Base-by-base conservation (phyloP, 2,113 vertebrate genomes). In the Rhizomys pruinosus region DNA sequence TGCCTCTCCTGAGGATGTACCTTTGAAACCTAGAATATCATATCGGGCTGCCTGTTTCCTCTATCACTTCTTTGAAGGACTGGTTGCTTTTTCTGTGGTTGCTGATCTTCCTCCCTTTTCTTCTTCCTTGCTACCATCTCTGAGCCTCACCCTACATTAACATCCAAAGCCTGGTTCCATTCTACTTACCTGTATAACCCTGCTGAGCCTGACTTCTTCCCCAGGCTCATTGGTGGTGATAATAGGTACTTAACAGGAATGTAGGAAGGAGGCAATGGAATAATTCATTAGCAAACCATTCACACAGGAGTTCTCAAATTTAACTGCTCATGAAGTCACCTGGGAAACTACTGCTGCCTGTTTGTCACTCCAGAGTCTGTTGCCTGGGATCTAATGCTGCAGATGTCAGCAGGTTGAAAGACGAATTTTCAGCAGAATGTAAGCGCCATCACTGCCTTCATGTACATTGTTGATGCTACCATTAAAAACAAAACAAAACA, bases 231-330 rank as follows among this genome's bases (percentile, higher is more conserved):
- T 68, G 37, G 10, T 66, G 44, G 52, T 71, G 3, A 44, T 76
- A 69, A 29, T 39, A 17, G 42, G 4, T 72, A n/a, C 23, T 76
- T 55, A 2, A 27, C 42, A 61, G 59, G 25, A 55, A 42, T 72
- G 1, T 39, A 57, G 1, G 59, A 71, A 84, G n/a, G 42, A 39
- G 44, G 47, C 68, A 82, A 78, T 84, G 39, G 71, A 80, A 80
- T 84, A 69, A 76, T 76, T 96, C 10, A 72, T 44, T 93, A 76
- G 42, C 15, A 89, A 78, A 87, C 20, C 0, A 82, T 85, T 64
- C 61, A 66, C 66, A 64, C 19, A 68, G 57, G 44, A 42, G 7
- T 82, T 88, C 42, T 95, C 73, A 85, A 81, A 71, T 74, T 78
- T 73, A 81, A 69, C 55, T 82, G 20, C 13, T 79, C 1, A 68